Percentiles rank a stretch among this genome's conserved stretches.
These are phyloP conservation scores for Lumbricus terrestris DNA, from an alignment of 2,888 invertebrate species.

Conservation along the genomic window DNA sequence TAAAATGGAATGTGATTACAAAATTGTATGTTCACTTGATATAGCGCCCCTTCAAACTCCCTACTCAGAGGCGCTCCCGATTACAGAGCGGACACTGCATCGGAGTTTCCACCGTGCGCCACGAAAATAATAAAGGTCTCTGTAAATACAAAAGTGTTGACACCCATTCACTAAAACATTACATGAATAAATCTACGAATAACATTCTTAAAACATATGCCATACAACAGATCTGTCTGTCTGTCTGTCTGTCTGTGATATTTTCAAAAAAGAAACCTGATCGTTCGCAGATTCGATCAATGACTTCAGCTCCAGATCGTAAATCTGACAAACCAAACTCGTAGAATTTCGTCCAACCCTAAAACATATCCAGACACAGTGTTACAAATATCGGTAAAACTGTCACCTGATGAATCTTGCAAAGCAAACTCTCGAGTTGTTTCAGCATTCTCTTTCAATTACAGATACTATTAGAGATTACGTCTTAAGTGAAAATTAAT, in stretches of 20 bases:
- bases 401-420: not conserved
- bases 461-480: not conserved
- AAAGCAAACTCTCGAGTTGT: not conserved
- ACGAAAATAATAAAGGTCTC: too few species aligned
- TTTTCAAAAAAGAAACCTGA: slow-evolving; percentile 47
- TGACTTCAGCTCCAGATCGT: slow-evolving; percentile 71
- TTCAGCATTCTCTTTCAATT: not conserved
- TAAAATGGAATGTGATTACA: not conserved
- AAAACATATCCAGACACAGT: slow-evolving; percentile 29
- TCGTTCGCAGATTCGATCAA: slow-evolving; percentile 62
- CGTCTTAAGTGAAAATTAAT: not conserved
- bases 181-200: not conserved
- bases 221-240: not conserved
- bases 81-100: too few species aligned
- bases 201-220: not conserved
- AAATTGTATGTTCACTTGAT: too few species aligned
- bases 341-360: slow-evolving; percentile 86
- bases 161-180: not conserved
- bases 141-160: not conserved
- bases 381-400: not conserved
- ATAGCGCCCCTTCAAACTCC: too few species aligned
- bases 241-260: not conserved
- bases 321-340: slow-evolving; percentile 83
- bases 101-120: too few species aligned
- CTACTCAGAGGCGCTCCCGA: too few species aligned